Evolutionary conservation across 2,113 vertebrate genomes (phyloP), one percentile per base, ranked within the genome.

Genomic region (Lampris megalopsis): DNA sequence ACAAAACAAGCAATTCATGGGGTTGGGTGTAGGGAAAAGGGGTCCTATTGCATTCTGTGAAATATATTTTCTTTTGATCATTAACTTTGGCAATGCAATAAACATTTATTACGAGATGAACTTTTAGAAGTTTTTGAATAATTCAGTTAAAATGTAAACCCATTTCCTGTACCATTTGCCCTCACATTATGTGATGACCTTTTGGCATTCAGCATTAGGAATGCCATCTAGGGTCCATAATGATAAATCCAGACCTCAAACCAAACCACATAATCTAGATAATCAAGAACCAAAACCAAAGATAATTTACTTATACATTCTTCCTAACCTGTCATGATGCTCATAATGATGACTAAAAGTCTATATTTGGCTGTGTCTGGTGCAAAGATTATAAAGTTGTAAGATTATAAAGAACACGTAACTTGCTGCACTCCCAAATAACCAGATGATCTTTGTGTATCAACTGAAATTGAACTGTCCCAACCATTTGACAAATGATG

Each of bases 31-130:
- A 81, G 36, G 60, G 50, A 57, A 35, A 69, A 53, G 66, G 1
- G 59, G 10, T 10, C 59, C 38, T 10, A 37, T 42, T 61, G 13
- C 38, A 35, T 37, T 56, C 24, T 24, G 24, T 24, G 4, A 3
- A 10, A 40, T 86, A 82, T 75, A 82, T 80, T 82, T 75, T 82
- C 75, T 77, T 68, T 73, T 24, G n/a, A 43, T 37, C n/a, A 37
- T 78, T 35, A 76, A 59, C 70, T 73, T n/a, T 63, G 60, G 7
- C 36, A 50, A 36, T 65, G 63, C 35, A 50, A 9, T 5, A 63
- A 47, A 63, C 13, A 38, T 37, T 45, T 11, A 13, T 40, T 35
- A 59, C 38, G 8, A 40, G 37, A 8, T 4, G 40, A 59, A 36
- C 36, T 45, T 45, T 45, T 45, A 45, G 80, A 48, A 61, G 60